A percentile compares a stretch with the other conserved stretches of the same genome.
Conservation (phyloP, 2,797 vertebrate species). For the Streptopelia turtur region DNA sequence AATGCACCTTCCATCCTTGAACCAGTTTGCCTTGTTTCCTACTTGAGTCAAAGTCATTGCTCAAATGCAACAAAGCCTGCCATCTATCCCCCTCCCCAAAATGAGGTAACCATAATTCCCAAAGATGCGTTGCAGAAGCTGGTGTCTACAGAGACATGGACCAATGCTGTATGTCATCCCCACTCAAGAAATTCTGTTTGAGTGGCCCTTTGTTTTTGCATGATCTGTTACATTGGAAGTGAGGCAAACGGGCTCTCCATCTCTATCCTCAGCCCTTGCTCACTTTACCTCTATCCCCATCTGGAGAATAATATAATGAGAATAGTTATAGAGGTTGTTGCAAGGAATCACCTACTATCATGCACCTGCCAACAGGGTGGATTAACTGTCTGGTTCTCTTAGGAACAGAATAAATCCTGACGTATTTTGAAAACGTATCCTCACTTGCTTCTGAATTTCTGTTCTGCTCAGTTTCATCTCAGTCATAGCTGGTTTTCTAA, state of each 20-base stretch:
- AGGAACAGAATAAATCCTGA: constrained; percentile 61
- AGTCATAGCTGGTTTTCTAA: constrained; percentile 15
- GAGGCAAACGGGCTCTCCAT: not conserved
- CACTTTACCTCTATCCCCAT: not conserved
- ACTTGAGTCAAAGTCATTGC: not conserved
- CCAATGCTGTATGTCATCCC: not conserved
- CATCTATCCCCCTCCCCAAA: not conserved
- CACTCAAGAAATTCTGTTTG: constrained; percentile 18
- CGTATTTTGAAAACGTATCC: constrained; percentile 60
- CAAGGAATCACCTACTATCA: constrained; percentile 55
- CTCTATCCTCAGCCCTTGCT: not conserved
- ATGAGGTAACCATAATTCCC: not conserved
- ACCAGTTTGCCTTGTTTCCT: not conserved
- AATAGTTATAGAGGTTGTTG: constrained; percentile 48
- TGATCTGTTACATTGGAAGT: not conserved
- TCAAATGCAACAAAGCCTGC: not conserved
- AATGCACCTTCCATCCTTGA: not conserved
- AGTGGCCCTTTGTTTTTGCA: not conserved
- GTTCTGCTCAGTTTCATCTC: constrained; percentile 45
- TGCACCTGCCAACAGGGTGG: constrained; percentile 55
- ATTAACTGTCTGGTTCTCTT: constrained; percentile 66
- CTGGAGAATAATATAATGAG: constrained; percentile 60
- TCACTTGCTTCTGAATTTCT: constrained; percentile 45
- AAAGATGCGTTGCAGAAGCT: not conserved
- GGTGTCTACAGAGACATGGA: not conserved